Evolutionary conservation across 1,140 invertebrate genomes (phyloP), one percentile per base, ranked within the genome.

Genomic region (Conus betulinus): DNA sequence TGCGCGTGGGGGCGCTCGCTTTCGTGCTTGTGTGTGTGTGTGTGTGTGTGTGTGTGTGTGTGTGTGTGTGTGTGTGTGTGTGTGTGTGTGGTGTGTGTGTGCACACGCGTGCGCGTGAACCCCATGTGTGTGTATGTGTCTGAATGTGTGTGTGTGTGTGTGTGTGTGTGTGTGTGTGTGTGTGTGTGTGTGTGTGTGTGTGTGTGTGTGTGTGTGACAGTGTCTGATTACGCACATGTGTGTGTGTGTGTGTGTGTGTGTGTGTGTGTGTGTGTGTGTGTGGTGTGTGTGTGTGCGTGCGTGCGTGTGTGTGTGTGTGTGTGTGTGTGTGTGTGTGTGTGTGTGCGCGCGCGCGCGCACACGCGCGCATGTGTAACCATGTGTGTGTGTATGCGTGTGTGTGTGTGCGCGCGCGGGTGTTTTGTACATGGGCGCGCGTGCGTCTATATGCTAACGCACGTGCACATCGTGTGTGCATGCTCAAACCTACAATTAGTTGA

Each of bases 111-210:
- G 55, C 55, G 6, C 13, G 55, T 57, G 55, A n/a, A n/a, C n/a
- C n/a, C n/a, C n/a, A n/a, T 60, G 57, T 4, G 57, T 60, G 57
- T 5, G 57, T 23, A 5, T 25, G 74, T 78, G 39, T n/a, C 2
- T 25, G 39, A 4, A 4, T 78, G n/a, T 78, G 39, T 78, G n/a
- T 78, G 74, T 78, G 74, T 78, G n/a, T 78, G n/a, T 78, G n/a
- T 78, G n/a, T 39, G n/a, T 39, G n/a, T 78, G 39, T 39, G 39
- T 78, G n/a, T 39, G 39, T 39, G n/a, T 78, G 39, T 39, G 57
- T 60, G 57, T 39, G 74, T 39, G n/a, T 39, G 74, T 78, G 74
- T 39, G 74, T 78, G 74, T 78, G 74, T 78, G 39, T 60, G 57
- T 60, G 57, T 60, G 57, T 60, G 57, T 60, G 57, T 60, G 57